Percentiles rank a stretch among this genome's conserved stretches.
Evolutionary conservation across 2,888 invertebrate genomes (phyloP).

Genomic region (Macrosiphum euphorbiae): DNA sequence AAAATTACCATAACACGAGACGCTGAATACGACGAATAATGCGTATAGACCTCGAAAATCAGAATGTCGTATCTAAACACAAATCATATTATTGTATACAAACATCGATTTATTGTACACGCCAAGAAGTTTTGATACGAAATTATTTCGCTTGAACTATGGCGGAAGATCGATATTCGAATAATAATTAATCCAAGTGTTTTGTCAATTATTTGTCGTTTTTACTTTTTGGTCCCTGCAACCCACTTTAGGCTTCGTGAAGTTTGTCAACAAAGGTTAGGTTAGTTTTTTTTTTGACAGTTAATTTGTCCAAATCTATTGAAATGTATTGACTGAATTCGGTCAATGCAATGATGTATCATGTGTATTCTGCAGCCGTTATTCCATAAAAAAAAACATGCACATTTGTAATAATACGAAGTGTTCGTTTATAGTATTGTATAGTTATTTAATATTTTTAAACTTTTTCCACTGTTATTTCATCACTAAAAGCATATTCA

Average conservation of each 20-base stretch:
- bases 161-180: neutral
- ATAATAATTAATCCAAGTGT: neutral
- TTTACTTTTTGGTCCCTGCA: neutral
- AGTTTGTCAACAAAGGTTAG: neutral
- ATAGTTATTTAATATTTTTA: neutral
- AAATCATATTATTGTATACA: neutral
- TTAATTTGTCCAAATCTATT: neutral
- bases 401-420: neutral
- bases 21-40: neutral
- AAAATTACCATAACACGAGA: neutral
- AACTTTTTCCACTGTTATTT: neutral
- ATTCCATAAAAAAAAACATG: neutral
- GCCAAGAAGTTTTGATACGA: neutral
- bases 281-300: neutral
- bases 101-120: neutral
- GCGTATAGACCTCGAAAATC: neutral
- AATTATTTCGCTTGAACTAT: neutral
- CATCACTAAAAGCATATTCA: neutral
- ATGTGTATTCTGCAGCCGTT: neutral
- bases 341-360: neutral
- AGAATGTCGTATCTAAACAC: neutral
- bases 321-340: neutral
- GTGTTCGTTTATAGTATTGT: neutral
- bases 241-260: neutral
- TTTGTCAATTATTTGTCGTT: neutral